Base-by-base conservation (phyloP, 2,888 invertebrate species). In the Andrena bucephala region DNA sequence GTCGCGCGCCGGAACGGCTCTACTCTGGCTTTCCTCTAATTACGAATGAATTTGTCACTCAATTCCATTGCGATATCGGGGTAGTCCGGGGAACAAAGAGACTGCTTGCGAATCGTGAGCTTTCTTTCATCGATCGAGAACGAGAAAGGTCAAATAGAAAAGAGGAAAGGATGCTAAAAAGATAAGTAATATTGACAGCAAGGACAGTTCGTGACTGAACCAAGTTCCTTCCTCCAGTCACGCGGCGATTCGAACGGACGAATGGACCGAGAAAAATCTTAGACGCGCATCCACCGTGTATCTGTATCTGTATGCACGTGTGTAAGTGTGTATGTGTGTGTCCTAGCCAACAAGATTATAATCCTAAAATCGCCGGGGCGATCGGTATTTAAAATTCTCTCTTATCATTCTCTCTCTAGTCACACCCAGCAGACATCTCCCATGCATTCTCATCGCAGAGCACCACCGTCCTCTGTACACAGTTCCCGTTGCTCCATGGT, bases 201-300 rank as follows among this genome's bases (percentile, higher is more conserved):
- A 68, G 5, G 10, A 36, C 13, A 73, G 54, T 36, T 77, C 81
- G 73, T 69, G 72, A 73, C 54, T 80, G 87, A 89, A 90, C 87
- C 90, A 90, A 90, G 89, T 89, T 90, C 85, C 83, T 79, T 81
- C 69, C 70, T 13, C 60, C 67, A 80, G 69, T 84, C 80, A 76
- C 85, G 83, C 77, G 72, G 67, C 27, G 29, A 48, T n/a, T 76
- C 62, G 69, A 87, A 77, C 59, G 78, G 42, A 72, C 60, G n/a
- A 20, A 77, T 74, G 50, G 66, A 81, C 77, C 69, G 68, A 84
- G 48, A 74, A 79, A 74, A 79, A 82, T 63, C 66, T 67, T 66
- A 74, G 71, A 81, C 77, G 74, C 59, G 70, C 77, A 57, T 75
- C 63, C 80, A 81, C 77, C 74, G 54, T 24, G 59, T 69, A 24